Evolutionary conservation across 2,888 invertebrate species (phyloP).

Genomic region (Yponomeuta malinellus): DNA sequence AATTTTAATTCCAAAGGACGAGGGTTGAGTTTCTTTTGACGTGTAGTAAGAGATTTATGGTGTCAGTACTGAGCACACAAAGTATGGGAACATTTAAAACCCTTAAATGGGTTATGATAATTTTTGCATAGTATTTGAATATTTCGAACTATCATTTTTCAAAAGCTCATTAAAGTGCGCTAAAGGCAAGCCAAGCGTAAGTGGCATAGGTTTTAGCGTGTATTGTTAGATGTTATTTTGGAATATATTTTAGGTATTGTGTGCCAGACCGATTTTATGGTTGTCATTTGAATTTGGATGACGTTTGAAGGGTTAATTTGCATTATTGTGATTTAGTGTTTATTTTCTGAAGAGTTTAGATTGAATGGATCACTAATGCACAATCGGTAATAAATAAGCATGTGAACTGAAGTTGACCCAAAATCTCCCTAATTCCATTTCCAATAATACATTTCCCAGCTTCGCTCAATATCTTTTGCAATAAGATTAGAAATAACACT

Average conservation of each 20-base stretch:
- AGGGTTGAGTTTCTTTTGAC: background rate
- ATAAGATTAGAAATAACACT: background rate
- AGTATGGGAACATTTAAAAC: conserved; percentile 31
- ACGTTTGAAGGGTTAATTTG: conserved; percentile 60
- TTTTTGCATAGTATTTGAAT: conserved; percentile 47
- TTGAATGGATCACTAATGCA: conserved; percentile 32
- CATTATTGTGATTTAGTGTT: conserved; percentile 71
- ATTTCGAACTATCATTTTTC: conserved; percentile 75
- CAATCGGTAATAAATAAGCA: background rate
- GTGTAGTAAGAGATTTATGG: background rate
- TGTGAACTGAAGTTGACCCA: background rate
- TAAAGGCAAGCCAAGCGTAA: conserved; percentile 58
- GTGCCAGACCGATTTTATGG: conserved; percentile 66
- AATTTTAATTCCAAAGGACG: background rate
- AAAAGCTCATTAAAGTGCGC: conserved; percentile 69
- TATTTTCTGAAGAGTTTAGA: conserved; percentile 40
- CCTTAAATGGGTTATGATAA: conserved; percentile 67
- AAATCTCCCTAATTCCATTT: background rate
- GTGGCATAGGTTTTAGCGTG: conserved; percentile 48
- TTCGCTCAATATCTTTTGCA: background rate
- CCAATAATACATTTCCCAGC: background rate
- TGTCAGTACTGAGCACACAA: conserved; percentile 17
- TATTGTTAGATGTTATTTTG: conserved; percentile 31
- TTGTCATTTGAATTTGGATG: conserved; percentile 62
- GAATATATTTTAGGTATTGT: conserved; percentile 56